Conservation (phyloP, 2,797 vertebrate species). For the Cynopterus sphinx region DNA sequence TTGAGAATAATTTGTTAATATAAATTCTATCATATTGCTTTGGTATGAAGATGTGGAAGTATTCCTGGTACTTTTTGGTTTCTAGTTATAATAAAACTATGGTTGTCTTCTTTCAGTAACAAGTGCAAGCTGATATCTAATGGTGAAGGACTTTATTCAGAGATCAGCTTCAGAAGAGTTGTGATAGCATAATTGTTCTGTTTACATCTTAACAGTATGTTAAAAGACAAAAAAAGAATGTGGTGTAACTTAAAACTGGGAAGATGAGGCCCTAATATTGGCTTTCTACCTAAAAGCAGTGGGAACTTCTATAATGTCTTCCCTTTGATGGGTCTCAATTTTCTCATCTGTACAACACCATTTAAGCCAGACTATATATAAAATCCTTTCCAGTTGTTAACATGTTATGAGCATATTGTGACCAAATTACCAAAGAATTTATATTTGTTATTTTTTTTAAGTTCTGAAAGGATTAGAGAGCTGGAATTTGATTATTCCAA, state of each 20-base stretch:
- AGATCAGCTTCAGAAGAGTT: conserved; percentile 16
- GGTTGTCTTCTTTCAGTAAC: background rate
- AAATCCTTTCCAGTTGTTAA: background rate
- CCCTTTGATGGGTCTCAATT: background rate
- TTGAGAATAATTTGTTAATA: background rate
- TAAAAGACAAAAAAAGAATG: background rate
- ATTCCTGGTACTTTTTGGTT: background rate
- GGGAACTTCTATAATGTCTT: background rate
- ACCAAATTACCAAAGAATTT: background rate
- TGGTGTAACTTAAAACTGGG: background rate
- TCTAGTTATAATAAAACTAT: background rate
- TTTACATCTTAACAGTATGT: conserved; percentile 53
- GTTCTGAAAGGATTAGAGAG: background rate
- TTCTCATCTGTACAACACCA: background rate
- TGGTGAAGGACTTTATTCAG: conserved; percentile 65
- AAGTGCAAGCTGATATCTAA: conserved; percentile 43
- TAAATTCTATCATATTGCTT: background rate
- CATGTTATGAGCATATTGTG: background rate
- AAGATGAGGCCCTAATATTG: background rate
- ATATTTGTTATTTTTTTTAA: background rate
- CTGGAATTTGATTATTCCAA: background rate
- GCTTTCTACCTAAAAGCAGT: background rate
- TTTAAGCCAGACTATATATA: background rate
- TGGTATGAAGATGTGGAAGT: background rate
- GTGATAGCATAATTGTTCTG: conserved; percentile 38